phyloP scores from a whole-genome alignment of 2,888 invertebrate species.

The Aleiodes testaceus region DNA sequence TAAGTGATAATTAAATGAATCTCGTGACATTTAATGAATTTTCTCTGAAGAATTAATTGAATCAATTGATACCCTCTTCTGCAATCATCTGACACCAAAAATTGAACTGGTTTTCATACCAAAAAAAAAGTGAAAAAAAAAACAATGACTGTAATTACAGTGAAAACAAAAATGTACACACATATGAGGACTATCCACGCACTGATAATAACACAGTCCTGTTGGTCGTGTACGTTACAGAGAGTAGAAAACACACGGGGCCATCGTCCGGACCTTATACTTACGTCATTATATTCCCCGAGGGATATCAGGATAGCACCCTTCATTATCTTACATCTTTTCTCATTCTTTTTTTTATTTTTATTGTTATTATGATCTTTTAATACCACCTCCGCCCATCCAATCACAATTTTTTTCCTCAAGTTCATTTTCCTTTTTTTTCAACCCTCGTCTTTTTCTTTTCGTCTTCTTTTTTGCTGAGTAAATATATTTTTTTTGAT shows the following conservation, averaged over 20 bases:
- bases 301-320: constrained; percentile 53
- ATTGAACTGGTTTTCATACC: background rate
- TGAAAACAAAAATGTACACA: background rate
- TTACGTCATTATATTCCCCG: constrained; percentile 61
- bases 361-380: constrained; percentile 59
- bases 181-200: constrained; percentile 27
- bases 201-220: constrained; percentile 40
- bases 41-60: constrained; percentile 17
- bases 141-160: constrained; percentile 17
- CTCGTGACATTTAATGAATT: no score
- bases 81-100: constrained; percentile 6
- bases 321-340: constrained; percentile 58
- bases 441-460: background rate
- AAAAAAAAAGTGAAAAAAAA: background rate
- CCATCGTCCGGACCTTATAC: constrained; percentile 60
- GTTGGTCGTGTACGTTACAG: constrained; percentile 22
- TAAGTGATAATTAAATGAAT: constrained; percentile 12
- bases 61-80: background rate
- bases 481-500: background rate
- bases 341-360: constrained; percentile 54
- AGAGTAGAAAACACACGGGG: constrained; percentile 46
- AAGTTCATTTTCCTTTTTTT: constrained; percentile 39
- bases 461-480: background rate
- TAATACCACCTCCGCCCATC: constrained; percentile 51
- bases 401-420: constrained; percentile 43